Evolutionary conservation across 2,113 vertebrate genomes (phyloP), one percentile per base, ranked within the genome.

Genomic region (Agapornis roseicollis): DNA sequence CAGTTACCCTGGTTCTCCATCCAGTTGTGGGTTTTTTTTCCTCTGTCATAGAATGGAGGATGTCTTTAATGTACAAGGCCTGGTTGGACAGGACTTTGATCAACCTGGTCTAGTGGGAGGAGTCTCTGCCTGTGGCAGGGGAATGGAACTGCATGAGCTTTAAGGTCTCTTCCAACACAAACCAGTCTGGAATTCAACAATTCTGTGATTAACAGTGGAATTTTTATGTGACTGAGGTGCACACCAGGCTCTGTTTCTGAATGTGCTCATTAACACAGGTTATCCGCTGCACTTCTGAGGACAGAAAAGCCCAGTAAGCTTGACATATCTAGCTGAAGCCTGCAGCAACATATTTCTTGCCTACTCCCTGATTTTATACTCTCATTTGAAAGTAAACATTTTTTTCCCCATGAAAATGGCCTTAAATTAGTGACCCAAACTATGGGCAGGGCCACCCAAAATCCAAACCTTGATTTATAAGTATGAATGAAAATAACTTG

Each of bases 1-100:
- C 70, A 23, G 11, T 6, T 44, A 17, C 27, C 4, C 33, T 7
- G 6, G 9, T 72, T 41, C 24, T 22, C 9, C 13, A 4, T 22
- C 39, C 22, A 3, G 1, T 10, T 29, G 10, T 19, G 5, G 4
- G 20, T 12, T 9, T 24, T 23, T 15, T 19, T 12, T 5, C 7
- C 47, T 58, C 56, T 16, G 22, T 58, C 4, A 24, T 58, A 35
- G 33, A 58, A 58, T 10, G n/a, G 33, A 58, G 13, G 56, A 35
- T 35, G 56, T 58, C 33, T 22, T 23, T 23, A 58, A 58, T 15
- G 33, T 23, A n/a, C 22, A 35, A 16, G 22, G 22, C 9, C 56
- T 35, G 33, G 22, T 24, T 58, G 20, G 56, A 58, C 20, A 58
- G 33, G 55, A n/a, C 33, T n/a, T n/a, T 2, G 4, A 58, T n/a